phyloP scores from a whole-genome alignment of 2,113 vertebrate genomes.

The Sprattus sprattus region DNA sequence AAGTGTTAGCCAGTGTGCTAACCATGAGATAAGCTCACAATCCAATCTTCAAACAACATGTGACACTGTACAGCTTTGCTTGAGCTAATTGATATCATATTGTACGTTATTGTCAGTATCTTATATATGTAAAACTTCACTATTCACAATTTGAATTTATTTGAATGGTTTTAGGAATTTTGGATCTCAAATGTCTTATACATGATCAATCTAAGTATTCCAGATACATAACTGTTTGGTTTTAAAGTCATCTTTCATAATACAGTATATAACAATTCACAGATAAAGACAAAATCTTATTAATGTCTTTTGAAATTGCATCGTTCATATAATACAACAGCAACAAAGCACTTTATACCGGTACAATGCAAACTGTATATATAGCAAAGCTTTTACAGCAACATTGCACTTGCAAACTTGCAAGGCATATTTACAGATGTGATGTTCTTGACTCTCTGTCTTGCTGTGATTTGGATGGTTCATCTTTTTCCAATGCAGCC shows the following conservation, averaged over 20 bases:
- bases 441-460: neutral
- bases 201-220: neutral
- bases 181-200: constrained; percentile 8
- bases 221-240: neutral
- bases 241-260: neutral
- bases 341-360: constrained; percentile 15
- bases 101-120: neutral
- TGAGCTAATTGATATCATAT: neutral
- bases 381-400: neutral
- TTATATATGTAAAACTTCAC: neutral
- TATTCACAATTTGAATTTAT: neutral
- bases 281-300: neutral
- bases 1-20: neutral
- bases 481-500: neutral
- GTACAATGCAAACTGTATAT: neutral
- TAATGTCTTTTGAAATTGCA: neutral
- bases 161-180: neutral
- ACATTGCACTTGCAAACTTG: neutral
- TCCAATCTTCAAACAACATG: neutral
- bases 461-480: neutral
- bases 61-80: neutral
- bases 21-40: neutral
- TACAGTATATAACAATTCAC: neutral
- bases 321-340: neutral
- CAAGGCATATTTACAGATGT: neutral